Conservation (phyloP, 2,888 invertebrate species). For the Epistrophella euchroma region DNA sequence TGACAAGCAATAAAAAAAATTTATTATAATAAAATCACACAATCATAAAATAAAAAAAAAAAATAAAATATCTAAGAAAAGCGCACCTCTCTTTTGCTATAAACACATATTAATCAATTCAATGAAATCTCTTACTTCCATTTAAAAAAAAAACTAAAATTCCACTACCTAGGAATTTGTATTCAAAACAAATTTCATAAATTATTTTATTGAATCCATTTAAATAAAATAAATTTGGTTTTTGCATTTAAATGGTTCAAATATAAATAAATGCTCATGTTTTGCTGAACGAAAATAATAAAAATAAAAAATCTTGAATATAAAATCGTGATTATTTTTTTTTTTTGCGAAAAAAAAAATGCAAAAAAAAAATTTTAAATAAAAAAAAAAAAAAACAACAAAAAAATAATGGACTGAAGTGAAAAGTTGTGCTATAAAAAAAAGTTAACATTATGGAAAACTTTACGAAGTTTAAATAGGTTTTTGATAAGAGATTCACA, state of each 20-base stretch:
- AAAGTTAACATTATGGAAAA: conserved; percentile 38
- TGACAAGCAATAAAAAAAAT: conserved; percentile 36
- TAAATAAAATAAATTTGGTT: background rate
- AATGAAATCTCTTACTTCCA: background rate
- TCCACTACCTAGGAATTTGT: background rate
- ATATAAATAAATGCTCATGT: background rate
- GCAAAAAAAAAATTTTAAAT: background rate
- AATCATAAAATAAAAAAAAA: background rate
- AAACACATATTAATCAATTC: conserved; percentile 9
- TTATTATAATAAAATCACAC: conserved; percentile 27
- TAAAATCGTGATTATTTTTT: too few relatives aligned
- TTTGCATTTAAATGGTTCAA: conserved; percentile 18
- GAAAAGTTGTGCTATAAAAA: background rate
- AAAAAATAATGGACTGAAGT: too few relatives aligned
- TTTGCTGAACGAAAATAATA: background rate
- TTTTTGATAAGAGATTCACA: conserved; percentile 30
- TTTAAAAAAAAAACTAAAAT: background rate
- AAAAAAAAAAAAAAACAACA: too few relatives aligned
- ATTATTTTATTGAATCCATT: background rate
- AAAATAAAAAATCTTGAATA: background rate
- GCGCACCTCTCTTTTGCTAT: too few relatives aligned
- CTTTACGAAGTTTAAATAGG: conserved; percentile 50
- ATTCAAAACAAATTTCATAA: background rate
- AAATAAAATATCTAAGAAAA: background rate
- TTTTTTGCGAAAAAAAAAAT: background rate